Percentiles rank a stretch among this genome's conserved stretches.
These are phyloP conservation scores for Melanchra persicariae DNA, from an alignment of 2,888 invertebrate species.

Conservation along the genomic window DNA sequence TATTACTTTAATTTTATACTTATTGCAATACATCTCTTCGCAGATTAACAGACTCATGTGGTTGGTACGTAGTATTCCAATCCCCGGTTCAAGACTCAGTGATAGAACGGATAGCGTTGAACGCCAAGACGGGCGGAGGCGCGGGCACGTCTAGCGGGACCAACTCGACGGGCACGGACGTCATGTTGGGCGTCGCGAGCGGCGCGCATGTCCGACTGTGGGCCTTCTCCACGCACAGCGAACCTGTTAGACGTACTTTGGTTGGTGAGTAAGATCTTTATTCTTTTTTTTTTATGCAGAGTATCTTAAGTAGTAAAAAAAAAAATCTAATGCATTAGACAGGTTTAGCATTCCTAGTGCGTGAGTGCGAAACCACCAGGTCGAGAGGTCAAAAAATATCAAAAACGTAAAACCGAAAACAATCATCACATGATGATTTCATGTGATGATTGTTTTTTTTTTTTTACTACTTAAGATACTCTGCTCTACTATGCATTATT, in stretches of 20 bases:
- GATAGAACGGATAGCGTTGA: constrained; percentile 98
- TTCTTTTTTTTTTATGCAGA: background rate
- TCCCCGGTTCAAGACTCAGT: constrained; percentile 97
- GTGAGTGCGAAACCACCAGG: no score
- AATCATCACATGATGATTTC: no score
- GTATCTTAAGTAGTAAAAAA: no score
- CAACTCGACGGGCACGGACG: constrained; percentile 83
- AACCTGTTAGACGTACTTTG: constrained; percentile 87
- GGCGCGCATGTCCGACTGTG: constrained; percentile 86
- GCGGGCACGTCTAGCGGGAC: constrained; percentile 81
- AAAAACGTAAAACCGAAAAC: no score
- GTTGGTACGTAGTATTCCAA: constrained; percentile 98
- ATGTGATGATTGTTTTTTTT: no score
- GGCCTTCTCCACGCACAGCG: constrained; percentile 89
- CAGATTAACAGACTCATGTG: constrained; percentile 98
- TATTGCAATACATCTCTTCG: constrained; percentile 7
- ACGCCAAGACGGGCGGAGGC: constrained; percentile 91
- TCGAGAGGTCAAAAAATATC: no score
- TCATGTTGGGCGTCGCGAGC: constrained; percentile 88
- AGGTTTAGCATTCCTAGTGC: no score
- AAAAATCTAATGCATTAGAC: no score
- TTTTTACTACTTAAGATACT: no score
- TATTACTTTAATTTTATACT: no score
- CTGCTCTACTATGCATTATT: no score
- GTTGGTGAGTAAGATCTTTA: constrained; percentile 78